Evolutionary conservation across 1,140 invertebrate genomes (phyloP).

Genomic region (Eumeta japonica): DNA sequence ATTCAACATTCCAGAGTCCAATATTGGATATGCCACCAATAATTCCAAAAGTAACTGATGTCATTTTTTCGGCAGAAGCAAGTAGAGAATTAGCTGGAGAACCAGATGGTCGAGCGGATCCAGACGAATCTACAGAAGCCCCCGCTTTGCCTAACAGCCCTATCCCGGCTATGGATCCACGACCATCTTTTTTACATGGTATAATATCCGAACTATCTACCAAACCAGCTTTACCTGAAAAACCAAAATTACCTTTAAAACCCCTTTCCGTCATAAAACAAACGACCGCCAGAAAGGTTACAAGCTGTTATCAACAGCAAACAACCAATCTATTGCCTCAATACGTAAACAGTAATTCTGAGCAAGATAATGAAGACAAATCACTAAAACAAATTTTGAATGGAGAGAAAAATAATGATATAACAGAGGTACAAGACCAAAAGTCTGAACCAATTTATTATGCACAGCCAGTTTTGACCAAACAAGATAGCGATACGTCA

Average conservation of each 20-base stretch:
- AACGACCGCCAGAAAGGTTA: constrained; percentile 36
- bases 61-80: constrained; percentile 57
- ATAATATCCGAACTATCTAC: constrained; percentile 45
- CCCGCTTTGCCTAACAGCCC: constrained; percentile 67
- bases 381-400: constrained; percentile 18
- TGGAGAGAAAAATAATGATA: constrained; percentile 39
- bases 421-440: constrained; percentile 30
- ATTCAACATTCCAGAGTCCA: constrained; percentile 50
- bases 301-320: constrained; percentile 44
- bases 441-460: constrained; percentile 41
- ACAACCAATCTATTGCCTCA: constrained; percentile 35
- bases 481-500: constrained; percentile 58
- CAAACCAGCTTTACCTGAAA: constrained; percentile 57
- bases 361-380: constrained; percentile 32
- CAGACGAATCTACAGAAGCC: constrained; percentile 66
- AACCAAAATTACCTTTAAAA: constrained; percentile 66
- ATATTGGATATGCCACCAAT: constrained; percentile 52
- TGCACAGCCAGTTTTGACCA: constrained; percentile 48
- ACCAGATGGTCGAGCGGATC: constrained; percentile 77
- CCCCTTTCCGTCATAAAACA: constrained; percentile 55
- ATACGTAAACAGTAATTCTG: constrained; percentile 39
- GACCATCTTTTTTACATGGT: constrained; percentile 71
- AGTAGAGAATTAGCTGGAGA: constrained; percentile 76
- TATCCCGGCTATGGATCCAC: constrained; percentile 61
- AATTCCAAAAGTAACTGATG: constrained; percentile 40